Conservation (phyloP, 1,140 invertebrate genomes). For the Ptiloglossa arizonensis region DNA sequence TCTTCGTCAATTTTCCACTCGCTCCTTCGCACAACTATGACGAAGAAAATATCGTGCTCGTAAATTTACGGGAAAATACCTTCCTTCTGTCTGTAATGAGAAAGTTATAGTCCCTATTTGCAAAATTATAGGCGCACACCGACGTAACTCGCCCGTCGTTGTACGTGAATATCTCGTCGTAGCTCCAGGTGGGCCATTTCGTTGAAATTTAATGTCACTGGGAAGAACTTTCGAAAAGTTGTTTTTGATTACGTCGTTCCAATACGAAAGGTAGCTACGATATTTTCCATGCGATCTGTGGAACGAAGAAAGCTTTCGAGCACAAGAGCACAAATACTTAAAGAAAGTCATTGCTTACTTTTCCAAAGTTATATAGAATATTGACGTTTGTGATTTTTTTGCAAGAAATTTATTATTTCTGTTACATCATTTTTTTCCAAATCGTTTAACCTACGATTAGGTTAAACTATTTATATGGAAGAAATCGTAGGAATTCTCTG, state of each 20-base stretch:
- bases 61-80: slow-evolving; percentile 9
- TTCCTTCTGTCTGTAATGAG: slow-evolving; percentile 46
- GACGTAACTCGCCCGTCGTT: slow-evolving; percentile 41
- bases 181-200: slow-evolving; percentile 2
- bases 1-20: neutral
- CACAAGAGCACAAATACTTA: no score
- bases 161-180: slow-evolving; percentile 1
- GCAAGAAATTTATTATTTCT: no score
- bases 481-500: no score
- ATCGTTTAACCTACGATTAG: no score
- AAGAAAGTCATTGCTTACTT: no score
- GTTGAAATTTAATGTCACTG: slow-evolving; percentile 6
- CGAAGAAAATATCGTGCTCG: neutral
- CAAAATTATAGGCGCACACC: slow-evolving; percentile 49
- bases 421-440: no score
- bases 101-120: slow-evolving; percentile 53
- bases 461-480: no score
- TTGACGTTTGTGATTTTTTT: no score
- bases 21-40: neutral
- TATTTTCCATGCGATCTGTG: neutral
- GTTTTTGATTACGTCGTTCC: slow-evolving; percentile 17
- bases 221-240: slow-evolving; percentile 11
- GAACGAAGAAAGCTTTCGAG: neutral
- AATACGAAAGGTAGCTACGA: neutral
- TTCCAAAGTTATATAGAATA: no score